A percentile compares a stretch with the other conserved stretches of the same genome.
Evolutionary conservation across 2,113 vertebrate species (phyloP).

Genomic region (Grus americana): DNA sequence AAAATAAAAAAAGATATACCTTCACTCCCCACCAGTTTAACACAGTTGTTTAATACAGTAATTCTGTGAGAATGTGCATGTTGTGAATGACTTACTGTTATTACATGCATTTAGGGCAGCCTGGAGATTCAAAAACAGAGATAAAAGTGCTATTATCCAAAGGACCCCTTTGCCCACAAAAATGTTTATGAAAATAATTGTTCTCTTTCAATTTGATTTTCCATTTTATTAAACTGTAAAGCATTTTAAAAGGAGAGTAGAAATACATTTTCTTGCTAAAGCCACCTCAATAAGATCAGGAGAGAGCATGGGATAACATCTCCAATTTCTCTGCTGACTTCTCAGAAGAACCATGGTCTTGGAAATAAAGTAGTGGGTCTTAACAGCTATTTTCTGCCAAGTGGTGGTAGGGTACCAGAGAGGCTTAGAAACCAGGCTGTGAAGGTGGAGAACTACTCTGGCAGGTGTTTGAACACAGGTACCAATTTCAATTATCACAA

Average conservation of each 20-base stretch:
- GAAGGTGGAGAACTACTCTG: not conserved
- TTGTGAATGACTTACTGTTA: slow-evolving; percentile 63
- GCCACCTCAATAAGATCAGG: not conserved
- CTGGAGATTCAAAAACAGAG: slow-evolving; percentile 70
- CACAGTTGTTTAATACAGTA: slow-evolving; percentile 70
- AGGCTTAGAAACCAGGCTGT: not conserved
- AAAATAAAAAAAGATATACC: slow-evolving; percentile 43
- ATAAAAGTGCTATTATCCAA: slow-evolving; percentile 74
- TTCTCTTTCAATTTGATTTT: slow-evolving; percentile 52
- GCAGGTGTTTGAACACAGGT: not conserved
- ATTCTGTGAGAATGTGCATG: slow-evolving; percentile 65
- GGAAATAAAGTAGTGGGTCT: not conserved
- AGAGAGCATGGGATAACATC: not conserved
- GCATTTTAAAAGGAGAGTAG: slow-evolving; percentile 1
- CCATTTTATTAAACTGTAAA: slow-evolving; percentile 42
- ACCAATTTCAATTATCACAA: not conserved
- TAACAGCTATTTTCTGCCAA: not conserved
- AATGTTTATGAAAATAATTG: slow-evolving; percentile 72
- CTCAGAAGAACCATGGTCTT: not conserved
- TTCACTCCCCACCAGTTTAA: slow-evolving; percentile 19
- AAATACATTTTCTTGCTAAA: not conserved
- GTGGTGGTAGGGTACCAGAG: not conserved
- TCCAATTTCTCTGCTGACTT: not conserved
- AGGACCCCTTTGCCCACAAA: slow-evolving; percentile 55
- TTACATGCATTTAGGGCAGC: slow-evolving; percentile 61